These are phyloP conservation scores for Linyphia triangularis DNA, from an alignment of 2,888 invertebrate genomes.

Conservation along the genomic window DNA sequence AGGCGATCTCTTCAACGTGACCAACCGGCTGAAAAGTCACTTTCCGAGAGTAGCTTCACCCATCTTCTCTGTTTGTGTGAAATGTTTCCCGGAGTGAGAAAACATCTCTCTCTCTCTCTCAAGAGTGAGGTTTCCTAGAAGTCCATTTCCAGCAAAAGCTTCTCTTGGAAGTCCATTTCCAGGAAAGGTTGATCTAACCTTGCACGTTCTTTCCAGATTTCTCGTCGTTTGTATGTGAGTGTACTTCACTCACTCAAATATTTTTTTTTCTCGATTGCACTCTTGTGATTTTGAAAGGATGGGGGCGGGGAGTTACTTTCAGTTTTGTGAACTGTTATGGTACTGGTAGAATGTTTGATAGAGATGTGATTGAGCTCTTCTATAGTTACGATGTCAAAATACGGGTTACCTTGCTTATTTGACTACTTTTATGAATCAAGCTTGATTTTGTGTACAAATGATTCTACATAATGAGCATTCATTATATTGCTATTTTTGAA, in stretches of 20 bases:
- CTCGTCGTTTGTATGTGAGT: background rate
- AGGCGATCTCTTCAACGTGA: constrained; percentile 46
- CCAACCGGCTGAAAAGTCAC: constrained; percentile 42
- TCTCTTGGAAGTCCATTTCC: background rate
- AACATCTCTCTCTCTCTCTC: no score
- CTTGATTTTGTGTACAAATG: no score
- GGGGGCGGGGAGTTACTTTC: no score
- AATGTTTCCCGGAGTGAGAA: constrained; percentile 14
- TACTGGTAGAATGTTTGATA: no score
- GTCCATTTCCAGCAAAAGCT: constrained; percentile 15
- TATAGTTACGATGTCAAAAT: background rate
- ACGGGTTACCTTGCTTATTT: no score
- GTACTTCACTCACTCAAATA: constrained; percentile 13
- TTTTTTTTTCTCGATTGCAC: background rate
- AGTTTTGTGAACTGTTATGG: no score
- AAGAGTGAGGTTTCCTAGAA: constrained; percentile 22
- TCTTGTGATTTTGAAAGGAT: constrained; percentile 40
- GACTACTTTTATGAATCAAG: no score
- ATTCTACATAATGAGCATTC: no score
- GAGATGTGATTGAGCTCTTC: no score
- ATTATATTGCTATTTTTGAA: no score
- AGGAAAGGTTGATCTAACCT: background rate
- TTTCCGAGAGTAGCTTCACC: constrained; percentile 21
- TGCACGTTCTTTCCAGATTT: constrained; percentile 23
- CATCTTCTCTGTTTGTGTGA: constrained; percentile 26